Percentiles rank a stretch among this genome's conserved stretches.
Evolutionary conservation across 1,140 invertebrate genomes (phyloP).

Genomic region (Heliothis virescens): DNA sequence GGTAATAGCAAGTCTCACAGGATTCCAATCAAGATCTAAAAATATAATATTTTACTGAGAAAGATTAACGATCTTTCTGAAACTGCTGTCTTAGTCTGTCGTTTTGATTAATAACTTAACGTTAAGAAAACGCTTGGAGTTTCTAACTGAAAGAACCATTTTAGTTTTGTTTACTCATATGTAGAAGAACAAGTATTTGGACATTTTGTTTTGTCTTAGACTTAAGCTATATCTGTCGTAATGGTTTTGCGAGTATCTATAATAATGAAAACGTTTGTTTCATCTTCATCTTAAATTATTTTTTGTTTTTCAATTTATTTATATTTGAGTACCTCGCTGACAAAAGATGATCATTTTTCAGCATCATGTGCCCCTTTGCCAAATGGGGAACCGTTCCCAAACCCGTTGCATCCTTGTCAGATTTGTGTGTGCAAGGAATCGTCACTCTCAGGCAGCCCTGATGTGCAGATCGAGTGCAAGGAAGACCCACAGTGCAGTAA

Average conservation of each 20-base stretch:
- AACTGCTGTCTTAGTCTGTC: slow-evolving; percentile 22
- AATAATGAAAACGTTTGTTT: background rate
- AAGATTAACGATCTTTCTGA: slow-evolving; percentile 36
- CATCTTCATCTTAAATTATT: background rate
- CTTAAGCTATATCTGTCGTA: background rate
- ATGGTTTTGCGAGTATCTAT: background rate
- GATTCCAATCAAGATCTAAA: slow-evolving; percentile 16
- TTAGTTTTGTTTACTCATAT: background rate
- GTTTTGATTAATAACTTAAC: slow-evolving; percentile 36
- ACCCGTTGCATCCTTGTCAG: slow-evolving; percentile 76
- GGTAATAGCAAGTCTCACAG: background rate
- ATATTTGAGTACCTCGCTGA: background rate
- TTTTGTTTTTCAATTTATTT: background rate
- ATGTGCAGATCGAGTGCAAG: slow-evolving; percentile 60
- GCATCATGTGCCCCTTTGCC: slow-evolving; percentile 72
- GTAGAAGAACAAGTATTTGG: too few species aligned
- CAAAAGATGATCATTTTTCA: slow-evolving; percentile 41
- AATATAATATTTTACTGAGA: slow-evolving; percentile 17
- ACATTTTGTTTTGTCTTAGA: too few species aligned
- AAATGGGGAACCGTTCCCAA: slow-evolving; percentile 67
- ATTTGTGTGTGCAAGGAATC: slow-evolving; percentile 67
- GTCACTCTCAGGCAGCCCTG: slow-evolving; percentile 55
- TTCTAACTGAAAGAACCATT: slow-evolving; percentile 6
- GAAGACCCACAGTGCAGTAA: slow-evolving; percentile 63
- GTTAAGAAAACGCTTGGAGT: background rate